Evolutionary conservation across 2,888 invertebrate genomes (phyloP).

Genomic region (Syritta pipiens): DNA sequence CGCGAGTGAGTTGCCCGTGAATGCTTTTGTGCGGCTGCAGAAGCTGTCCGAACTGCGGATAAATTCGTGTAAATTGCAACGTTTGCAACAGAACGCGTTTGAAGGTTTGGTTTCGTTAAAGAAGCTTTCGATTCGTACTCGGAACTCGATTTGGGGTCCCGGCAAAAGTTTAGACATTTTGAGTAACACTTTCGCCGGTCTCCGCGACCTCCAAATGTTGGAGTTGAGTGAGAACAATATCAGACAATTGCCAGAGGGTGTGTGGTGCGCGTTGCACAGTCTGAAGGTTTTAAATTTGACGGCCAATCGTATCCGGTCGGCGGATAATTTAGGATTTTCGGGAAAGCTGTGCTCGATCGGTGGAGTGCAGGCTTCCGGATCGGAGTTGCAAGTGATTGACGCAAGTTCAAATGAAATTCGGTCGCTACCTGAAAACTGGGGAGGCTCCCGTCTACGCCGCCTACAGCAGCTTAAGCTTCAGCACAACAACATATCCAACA

Average conservation of each 20-base stretch:
- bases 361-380: conserved; percentile 82
- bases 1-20: conserved; percentile 86
- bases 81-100: conserved; percentile 88
- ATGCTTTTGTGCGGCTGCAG: conserved; percentile 86
- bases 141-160: conserved; percentile 89
- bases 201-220: conserved; percentile 88
- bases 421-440: conserved; percentile 86
- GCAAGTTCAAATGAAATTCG: conserved; percentile 90
- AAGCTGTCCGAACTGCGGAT: conserved; percentile 88
- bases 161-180: conserved; percentile 87
- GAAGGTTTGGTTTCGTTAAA: conserved; percentile 89
- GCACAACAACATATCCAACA: conserved; percentile 89
- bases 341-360: conserved; percentile 76
- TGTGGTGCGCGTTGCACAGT: conserved; percentile 89
- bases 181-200: conserved; percentile 86
- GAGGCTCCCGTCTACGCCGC: conserved; percentile 87
- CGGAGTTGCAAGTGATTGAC: conserved; percentile 88
- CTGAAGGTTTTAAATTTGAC: conserved; percentile 91
- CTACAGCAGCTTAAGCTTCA: conserved; percentile 89
- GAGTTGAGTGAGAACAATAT: conserved; percentile 92
- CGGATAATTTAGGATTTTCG: conserved; percentile 87
- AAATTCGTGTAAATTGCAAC: conserved; percentile 89
- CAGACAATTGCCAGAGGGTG: conserved; percentile 87
- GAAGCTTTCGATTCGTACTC: conserved; percentile 88
- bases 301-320: conserved; percentile 88